Evolutionary conservation across 2,888 invertebrate genomes (phyloP), one percentile per base, ranked within the genome.

Genomic region (Iselma pallidipennis): DNA sequence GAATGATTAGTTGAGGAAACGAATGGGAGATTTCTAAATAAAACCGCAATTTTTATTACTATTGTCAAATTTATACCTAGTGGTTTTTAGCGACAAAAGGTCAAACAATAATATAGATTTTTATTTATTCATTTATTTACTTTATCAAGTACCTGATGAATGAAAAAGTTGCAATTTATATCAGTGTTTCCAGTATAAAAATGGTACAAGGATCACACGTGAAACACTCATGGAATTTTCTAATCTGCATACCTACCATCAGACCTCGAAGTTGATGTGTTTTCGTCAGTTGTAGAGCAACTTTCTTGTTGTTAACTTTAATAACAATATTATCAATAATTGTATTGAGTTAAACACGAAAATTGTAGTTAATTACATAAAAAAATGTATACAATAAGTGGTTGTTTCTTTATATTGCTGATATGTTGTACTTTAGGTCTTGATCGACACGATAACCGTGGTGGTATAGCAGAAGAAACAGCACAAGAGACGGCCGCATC

Each of bases 141-240:
- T n/a, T n/a, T n/a, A n/a, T n/a, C n/a, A n/a, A n/a, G n/a, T n/a
- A n/a, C n/a, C n/a, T n/a, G n/a, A n/a, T n/a, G n/a, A n/a, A n/a
- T n/a, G n/a, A n/a, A n/a, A n/a, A n/a, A n/a, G n/a, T n/a, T n/a
- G n/a, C n/a, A n/a, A n/a, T n/a, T n/a, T n/a, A n/a, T n/a, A n/a
- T n/a, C n/a, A n/a, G n/a, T n/a, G n/a, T n/a, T n/a, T n/a, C n/a
- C n/a, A n/a, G n/a, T n/a, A n/a, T n/a, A n/a, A 16, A 49, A 56
- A 49, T 49, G 49, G 21, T 52, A 58, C 53, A 58, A 58, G 58
- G 53, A 58, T 58, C 31, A 49, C 31, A 49, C 28, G 6, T 28
- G 12, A 21, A 7, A 29, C 16, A 54, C 26, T 45, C 14, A 33
- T 45, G 37, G 37, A 23, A 49, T 55, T 55, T 59, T 50, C 59